Percentiles rank a stretch among this genome's conserved stretches.
Conservation (phyloP, 2,797 vertebrate genomes). For the Clarias platycephalus region DNA sequence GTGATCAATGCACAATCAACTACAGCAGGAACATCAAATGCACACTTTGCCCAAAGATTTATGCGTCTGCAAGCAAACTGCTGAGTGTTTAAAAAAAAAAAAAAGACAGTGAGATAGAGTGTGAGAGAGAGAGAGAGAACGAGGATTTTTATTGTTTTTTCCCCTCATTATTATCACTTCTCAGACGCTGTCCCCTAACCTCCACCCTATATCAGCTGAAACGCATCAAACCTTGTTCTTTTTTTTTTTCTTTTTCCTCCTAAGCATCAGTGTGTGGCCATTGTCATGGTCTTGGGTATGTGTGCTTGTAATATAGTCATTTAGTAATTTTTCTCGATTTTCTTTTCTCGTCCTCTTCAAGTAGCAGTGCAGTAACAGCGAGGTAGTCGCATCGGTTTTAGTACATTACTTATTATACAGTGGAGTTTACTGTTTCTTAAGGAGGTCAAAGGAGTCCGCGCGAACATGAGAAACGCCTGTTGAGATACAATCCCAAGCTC, state of each 20-base stretch:
- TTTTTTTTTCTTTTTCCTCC: constrained; percentile 15
- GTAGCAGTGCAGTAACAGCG: constrained; percentile 63
- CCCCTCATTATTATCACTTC: constrained; percentile 18
- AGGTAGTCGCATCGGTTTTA: constrained; percentile 68
- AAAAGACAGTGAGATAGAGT: not conserved
- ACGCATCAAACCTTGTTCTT: constrained; percentile 54
- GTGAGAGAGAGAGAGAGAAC: not conserved
- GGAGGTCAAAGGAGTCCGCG: constrained; percentile 52
- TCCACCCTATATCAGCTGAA: constrained; percentile 43
- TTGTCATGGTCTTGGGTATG: constrained; percentile 58
- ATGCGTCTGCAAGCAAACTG: constrained; percentile 72
- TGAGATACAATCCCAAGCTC: constrained; percentile 25
- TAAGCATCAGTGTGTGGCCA: constrained; percentile 58
- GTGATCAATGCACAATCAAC: constrained; percentile 67
- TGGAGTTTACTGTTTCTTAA: constrained; percentile 60
- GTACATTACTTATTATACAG: constrained; percentile 61
- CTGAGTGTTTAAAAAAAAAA: constrained; percentile 65
- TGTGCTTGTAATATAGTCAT: constrained; percentile 55
- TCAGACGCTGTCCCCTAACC: constrained; percentile 22
- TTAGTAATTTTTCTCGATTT: constrained; percentile 39
- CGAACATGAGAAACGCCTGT: constrained; percentile 53
- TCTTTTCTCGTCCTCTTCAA: constrained; percentile 17
- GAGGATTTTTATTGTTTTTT: constrained; percentile 19
- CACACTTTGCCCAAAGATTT: constrained; percentile 77
- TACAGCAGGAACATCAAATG: constrained; percentile 66